phyloP scores from a whole-genome alignment of 2,888 invertebrate genomes.

The Scaptomyza tumidula region DNA sequence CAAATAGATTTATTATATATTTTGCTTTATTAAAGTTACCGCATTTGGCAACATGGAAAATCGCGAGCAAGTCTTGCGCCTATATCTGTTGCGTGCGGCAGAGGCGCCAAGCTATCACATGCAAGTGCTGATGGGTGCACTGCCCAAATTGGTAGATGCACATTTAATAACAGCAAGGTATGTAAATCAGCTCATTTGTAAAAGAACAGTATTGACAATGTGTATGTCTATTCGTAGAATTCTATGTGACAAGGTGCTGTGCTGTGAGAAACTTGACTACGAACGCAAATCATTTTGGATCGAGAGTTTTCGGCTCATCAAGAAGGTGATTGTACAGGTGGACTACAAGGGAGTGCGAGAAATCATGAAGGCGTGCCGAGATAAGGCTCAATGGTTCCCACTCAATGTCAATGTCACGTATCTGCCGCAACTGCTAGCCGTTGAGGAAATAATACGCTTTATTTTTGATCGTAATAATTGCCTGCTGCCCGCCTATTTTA shows the following conservation, averaged over 20 bases:
- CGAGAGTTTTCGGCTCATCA: conserved; percentile 92
- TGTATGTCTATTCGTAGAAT: conserved; percentile 85
- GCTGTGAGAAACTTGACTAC: conserved; percentile 92
- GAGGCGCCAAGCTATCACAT: conserved; percentile 90
- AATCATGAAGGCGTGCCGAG: conserved; percentile 96
- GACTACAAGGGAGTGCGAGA: conserved; percentile 98
- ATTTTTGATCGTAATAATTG: conserved; percentile 97
- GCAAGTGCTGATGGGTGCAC: conserved; percentile 89
- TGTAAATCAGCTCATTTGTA: conserved; percentile 83
- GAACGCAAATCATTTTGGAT: conserved; percentile 95
- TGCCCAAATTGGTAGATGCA: conserved; percentile 90
- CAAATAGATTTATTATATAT: not conserved
- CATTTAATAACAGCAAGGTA: conserved; percentile 91
- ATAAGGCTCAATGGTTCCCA: conserved; percentile 94
- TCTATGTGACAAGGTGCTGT: conserved; percentile 94
- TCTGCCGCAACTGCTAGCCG: conserved; percentile 91
- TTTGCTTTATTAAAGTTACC: conserved; percentile 82
- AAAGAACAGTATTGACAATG: not conserved
- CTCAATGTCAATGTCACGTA: conserved; percentile 91
- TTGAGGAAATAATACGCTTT: conserved; percentile 92
- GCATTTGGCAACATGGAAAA: conserved; percentile 90
- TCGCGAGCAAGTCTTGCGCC: conserved; percentile 90
- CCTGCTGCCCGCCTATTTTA: conserved; percentile 96
- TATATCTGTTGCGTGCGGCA: conserved; percentile 90
- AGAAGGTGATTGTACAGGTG: conserved; percentile 94